A percentile compares a stretch with the other conserved stretches of the same genome.
Conservation (phyloP, 2,797 vertebrate genomes). For the Corythornis leucogaster region DNA sequence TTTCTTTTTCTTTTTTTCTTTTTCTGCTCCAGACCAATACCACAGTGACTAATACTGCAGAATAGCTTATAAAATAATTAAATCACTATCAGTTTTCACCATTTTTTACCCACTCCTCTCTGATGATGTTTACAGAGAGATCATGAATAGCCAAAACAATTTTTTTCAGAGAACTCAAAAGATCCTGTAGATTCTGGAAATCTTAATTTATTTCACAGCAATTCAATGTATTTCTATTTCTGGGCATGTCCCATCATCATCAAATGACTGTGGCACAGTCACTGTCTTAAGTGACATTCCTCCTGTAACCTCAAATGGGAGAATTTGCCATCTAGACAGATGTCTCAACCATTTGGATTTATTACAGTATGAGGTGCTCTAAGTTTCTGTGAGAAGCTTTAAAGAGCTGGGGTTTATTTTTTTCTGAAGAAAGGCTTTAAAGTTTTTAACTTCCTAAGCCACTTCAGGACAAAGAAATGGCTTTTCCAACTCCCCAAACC, state of each 20-base stretch:
- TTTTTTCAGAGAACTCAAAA: neutral
- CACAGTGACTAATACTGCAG: neutral
- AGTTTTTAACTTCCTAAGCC: neutral
- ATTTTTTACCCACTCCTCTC: neutral
- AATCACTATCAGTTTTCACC: neutral
- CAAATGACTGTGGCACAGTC: neutral
- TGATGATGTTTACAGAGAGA: neutral
- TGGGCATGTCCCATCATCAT: neutral
- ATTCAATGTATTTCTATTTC: neutral
- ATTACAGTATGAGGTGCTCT: neutral
- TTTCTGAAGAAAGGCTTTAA: neutral
- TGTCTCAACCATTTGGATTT: neutral
- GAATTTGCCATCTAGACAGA: neutral
- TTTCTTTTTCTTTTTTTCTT: neutral
- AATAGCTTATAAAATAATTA: neutral
- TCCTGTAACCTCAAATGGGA: neutral
- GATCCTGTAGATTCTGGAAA: neutral
- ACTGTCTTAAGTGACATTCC: neutral
- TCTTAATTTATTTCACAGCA: neutral
- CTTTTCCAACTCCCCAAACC: neutral
- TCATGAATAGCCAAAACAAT: neutral
- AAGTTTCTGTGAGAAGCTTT: neutral
- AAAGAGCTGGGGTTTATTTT: neutral
- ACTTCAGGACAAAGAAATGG: constrained; percentile 12
- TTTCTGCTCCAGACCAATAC: neutral